phyloP scores from a whole-genome alignment of 2,113 vertebrate species.

The Sinosuthora webbiana region DNA sequence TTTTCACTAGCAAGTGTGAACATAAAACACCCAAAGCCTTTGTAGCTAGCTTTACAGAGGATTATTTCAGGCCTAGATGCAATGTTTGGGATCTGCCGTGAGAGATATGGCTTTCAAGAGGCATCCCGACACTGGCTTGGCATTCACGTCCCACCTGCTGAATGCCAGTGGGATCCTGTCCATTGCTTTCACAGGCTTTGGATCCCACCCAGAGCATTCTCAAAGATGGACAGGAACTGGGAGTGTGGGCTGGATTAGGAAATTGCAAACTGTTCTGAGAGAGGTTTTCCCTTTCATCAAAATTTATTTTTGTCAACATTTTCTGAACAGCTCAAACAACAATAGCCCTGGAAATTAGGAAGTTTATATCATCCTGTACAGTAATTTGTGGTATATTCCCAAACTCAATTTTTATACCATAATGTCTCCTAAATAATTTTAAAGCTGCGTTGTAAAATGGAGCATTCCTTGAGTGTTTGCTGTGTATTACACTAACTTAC shows the following conservation, averaged over 20 bases:
- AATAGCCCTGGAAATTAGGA: not conserved
- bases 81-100: conserved; percentile 27
- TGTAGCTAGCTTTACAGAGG: conserved; percentile 27
- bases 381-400: not conserved
- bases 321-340: not conserved
- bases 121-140: not conserved
- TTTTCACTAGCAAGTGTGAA: conserved; percentile 50
- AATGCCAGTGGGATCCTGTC: conserved; percentile 52
- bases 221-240: not conserved
- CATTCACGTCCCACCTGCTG: conserved; percentile 29
- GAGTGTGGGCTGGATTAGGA: not conserved
- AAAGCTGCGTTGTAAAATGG: not conserved
- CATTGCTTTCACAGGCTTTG: conserved; percentile 59
- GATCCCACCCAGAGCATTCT: conserved; percentile 42
- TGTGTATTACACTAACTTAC: not conserved
- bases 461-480: not conserved
- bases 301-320: not conserved
- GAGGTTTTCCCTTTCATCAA: not conserved
- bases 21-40: conserved; percentile 46
- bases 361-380: not conserved
- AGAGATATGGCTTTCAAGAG: conserved; percentile 58
- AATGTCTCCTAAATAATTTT: not conserved
- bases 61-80: conserved; percentile 55
- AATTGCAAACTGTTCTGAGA: not conserved
- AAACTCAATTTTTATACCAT: not conserved